Evolutionary conservation across 2,888 invertebrate species (phyloP).

Genomic region (Spicauda simplicius): DNA sequence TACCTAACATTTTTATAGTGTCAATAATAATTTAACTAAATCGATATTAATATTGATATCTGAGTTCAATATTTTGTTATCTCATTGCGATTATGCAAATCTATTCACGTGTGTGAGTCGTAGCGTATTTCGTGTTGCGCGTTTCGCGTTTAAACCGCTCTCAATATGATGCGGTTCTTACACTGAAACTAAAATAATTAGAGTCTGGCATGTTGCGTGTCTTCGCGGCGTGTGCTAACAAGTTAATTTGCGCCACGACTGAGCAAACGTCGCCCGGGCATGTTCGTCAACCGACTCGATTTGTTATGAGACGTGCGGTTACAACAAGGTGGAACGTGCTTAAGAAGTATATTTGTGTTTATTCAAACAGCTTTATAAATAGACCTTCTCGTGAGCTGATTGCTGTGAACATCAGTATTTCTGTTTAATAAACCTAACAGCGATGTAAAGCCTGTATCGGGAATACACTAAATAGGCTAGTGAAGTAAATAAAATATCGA

Average conservation of each 20-base stretch:
- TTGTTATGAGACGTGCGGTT: slow-evolving; percentile 26
- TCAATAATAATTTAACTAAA: too few species aligned
- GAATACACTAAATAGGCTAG: too few species aligned
- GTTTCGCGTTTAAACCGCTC: neutral
- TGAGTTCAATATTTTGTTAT: too few species aligned
- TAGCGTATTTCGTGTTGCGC: too few species aligned
- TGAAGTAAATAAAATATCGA: too few species aligned
- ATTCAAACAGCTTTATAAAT: neutral
- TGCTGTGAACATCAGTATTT: neutral
- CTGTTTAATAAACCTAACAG: too few species aligned
- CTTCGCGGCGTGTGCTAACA: slow-evolving; percentile 24
- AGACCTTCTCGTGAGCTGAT: neutral
- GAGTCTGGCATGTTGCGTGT: slow-evolving; percentile 13
- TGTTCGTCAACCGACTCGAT: slow-evolving; percentile 27
- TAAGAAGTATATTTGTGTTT: neutral
- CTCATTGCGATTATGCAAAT: too few species aligned
- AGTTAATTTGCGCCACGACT: slow-evolving; percentile 33
- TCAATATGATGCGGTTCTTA: neutral
- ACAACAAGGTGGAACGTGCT: slow-evolving; percentile 13
- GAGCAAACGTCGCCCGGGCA: slow-evolving; percentile 20
- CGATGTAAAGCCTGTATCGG: too few species aligned
- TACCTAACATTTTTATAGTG: too few species aligned
- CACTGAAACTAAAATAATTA: slow-evolving; percentile 30
- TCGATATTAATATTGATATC: too few species aligned
- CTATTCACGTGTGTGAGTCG: too few species aligned